Conservation (phyloP, 2,888 invertebrate species). For the Drosophila percnosoma region DNA sequence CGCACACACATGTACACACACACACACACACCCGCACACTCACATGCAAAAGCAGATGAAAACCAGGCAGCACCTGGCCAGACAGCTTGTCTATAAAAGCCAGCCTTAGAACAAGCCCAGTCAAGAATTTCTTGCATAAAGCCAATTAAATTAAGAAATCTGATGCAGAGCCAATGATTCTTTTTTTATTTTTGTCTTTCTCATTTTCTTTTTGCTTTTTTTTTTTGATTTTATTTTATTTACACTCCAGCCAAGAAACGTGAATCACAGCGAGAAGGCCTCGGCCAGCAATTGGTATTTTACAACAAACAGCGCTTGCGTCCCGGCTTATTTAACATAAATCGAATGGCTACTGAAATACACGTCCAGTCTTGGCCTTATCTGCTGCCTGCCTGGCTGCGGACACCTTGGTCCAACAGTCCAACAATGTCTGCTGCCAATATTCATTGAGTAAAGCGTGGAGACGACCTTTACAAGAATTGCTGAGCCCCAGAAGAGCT, state of each 20-base stretch:
- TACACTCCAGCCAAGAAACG: conserved; percentile 34
- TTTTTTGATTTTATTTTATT: not conserved
- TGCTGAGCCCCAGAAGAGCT: conserved; percentile 19
- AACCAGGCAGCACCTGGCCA: conserved; percentile 54
- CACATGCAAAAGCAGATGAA: not conserved
- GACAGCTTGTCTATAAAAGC: conserved; percentile 78
- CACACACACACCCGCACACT: conserved; percentile 1
- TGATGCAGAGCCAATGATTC: conserved; percentile 76
- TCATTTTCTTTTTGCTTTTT: not conserved
- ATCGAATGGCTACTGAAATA: conserved; percentile 82
- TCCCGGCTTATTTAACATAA: conserved; percentile 82
- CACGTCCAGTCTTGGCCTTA: conserved; percentile 56
- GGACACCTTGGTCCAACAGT: conserved; percentile 7
- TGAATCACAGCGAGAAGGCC: conserved; percentile 52
- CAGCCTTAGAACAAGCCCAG: conserved; percentile 31
- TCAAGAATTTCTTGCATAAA: conserved; percentile 76
- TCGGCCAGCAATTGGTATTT: conserved; percentile 74
- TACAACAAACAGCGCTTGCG: conserved; percentile 74
- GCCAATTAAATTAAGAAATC: conserved; percentile 81
- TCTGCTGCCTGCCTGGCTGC: conserved; percentile 26
- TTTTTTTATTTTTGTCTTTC: conserved; percentile 6
- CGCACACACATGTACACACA: conserved; percentile 12
- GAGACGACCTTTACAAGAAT: conserved; percentile 75
- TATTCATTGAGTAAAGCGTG: conserved; percentile 74
- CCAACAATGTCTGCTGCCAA: conserved; percentile 25